Evolutionary conservation across 2,797 vertebrate genomes (phyloP).

Genomic region (Silurus lanzhouensis): DNA sequence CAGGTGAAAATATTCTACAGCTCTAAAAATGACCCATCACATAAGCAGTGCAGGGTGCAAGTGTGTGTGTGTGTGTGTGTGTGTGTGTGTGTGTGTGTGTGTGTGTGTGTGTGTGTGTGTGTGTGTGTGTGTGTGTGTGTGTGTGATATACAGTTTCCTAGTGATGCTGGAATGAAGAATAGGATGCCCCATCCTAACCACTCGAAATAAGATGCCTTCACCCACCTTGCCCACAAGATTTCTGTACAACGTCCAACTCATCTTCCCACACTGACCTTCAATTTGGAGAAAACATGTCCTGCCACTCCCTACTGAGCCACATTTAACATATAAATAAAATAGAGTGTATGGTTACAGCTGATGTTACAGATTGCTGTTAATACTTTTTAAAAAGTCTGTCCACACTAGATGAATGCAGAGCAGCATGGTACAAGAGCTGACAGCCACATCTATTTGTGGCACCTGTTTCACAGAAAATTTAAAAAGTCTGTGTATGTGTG

Average conservation of each 20-base stretch:
- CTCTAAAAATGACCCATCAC: neutral
- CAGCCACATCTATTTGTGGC: slow-evolving; percentile 33
- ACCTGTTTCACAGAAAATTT: slow-evolving; percentile 25
- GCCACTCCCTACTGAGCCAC: slow-evolving; percentile 53
- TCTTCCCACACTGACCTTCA: slow-evolving; percentile 67
- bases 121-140: neutral
- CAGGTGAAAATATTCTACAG: slow-evolving; percentile 18
- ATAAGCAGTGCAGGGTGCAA: neutral
- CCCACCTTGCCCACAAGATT: slow-evolving; percentile 44
- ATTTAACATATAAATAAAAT: slow-evolving; percentile 58
- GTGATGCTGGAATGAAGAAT: slow-evolving; percentile 15
- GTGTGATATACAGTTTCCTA: slow-evolving; percentile 11
- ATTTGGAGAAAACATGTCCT: slow-evolving; percentile 59
- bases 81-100: neutral
- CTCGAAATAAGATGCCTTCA: slow-evolving; percentile 59
- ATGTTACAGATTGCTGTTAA: slow-evolving; percentile 40
- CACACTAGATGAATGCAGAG: slow-evolving; percentile 25
- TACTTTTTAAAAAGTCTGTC: slow-evolving; percentile 33
- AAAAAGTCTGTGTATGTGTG: neutral
- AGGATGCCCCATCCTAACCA: slow-evolving; percentile 35
- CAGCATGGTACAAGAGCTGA: neutral
- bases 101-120: slow-evolving; percentile 8
- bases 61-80: neutral
- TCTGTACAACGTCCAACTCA: slow-evolving; percentile 50
- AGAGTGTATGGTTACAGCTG: slow-evolving; percentile 50